phyloP scores from a whole-genome alignment of 2,888 invertebrate species.

The Drosophila neotestacea region DNA sequence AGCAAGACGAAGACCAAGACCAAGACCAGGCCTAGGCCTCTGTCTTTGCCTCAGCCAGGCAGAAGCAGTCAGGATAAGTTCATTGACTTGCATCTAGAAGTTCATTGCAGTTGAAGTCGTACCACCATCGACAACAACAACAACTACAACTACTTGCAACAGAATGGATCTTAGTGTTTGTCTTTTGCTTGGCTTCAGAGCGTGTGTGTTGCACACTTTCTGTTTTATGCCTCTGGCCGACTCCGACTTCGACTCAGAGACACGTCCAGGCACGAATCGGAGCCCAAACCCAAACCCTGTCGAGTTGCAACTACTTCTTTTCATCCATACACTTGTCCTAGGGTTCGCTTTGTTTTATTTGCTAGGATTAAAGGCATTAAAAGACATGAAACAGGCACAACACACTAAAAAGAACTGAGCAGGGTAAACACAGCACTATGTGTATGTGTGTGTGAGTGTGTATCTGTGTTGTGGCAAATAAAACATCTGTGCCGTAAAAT shows the following conservation, averaged over 20 bases:
- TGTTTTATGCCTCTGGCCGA: slow-evolving; percentile 68
- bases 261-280: slow-evolving; percentile 25
- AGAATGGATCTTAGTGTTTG: slow-evolving; percentile 47
- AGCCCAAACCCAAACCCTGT: slow-evolving; percentile 7
- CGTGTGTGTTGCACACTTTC: slow-evolving; percentile 78
- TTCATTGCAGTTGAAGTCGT: slow-evolving; percentile 77
- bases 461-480: slow-evolving; percentile 58
- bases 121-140: slow-evolving; percentile 45
- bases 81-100: slow-evolving; percentile 79
- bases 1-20: slow-evolving; percentile 17
- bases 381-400: slow-evolving; percentile 53
- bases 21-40: slow-evolving; percentile 21
- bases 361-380: slow-evolving; percentile 80
- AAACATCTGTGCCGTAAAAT: slow-evolving; percentile 81
- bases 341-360: slow-evolving; percentile 67
- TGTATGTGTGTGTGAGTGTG: slow-evolving; percentile 25
- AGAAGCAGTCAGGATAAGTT: slow-evolving; percentile 74
- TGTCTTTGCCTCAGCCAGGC: slow-evolving; percentile 16
- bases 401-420: slow-evolving; percentile 30
- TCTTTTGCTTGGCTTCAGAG: slow-evolving; percentile 71
- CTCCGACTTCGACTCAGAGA: neutral
- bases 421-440: slow-evolving; percentile 49
- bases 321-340: slow-evolving; percentile 69
- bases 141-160: slow-evolving; percentile 33
- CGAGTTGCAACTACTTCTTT: slow-evolving; percentile 16